Evolutionary conservation across 1,140 invertebrate genomes (phyloP).

Genomic region (Conus ventricosus): DNA sequence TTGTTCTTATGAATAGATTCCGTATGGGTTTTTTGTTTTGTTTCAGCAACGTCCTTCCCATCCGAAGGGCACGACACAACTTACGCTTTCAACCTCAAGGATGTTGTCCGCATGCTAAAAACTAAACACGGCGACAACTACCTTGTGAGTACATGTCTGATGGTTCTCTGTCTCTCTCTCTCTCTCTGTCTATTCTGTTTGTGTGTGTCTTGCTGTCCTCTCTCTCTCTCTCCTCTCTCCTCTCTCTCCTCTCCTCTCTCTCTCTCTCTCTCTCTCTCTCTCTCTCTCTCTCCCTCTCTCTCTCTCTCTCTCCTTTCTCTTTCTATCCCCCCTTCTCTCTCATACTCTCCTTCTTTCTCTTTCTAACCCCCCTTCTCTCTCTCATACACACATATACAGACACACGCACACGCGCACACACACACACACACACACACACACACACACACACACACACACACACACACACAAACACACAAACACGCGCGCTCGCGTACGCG

Average conservation of each 20-base stretch:
- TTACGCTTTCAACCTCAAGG: slow-evolving; percentile 78
- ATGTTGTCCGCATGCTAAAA: slow-evolving; percentile 88
- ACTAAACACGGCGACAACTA: slow-evolving; percentile 92
- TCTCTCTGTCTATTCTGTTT: too few relatives aligned
- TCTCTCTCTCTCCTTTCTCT: neutral
- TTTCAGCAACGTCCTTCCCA: slow-evolving; percentile 84
- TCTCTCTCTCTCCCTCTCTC: neutral
- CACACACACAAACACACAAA: too few relatives aligned
- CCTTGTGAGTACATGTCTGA: slow-evolving; percentile 80
- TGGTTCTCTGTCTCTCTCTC: neutral
- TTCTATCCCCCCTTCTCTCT: neutral
- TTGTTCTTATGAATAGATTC: neutral
- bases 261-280: neutral
- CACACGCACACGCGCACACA: too few relatives aligned
- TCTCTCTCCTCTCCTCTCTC: neutral
- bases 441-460: too few relatives aligned
- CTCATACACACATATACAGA: too few relatives aligned
- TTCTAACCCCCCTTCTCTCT: neutral
- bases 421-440: too few relatives aligned
- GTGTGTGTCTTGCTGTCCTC: neutral
- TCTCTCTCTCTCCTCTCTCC: neutral
- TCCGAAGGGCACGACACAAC: slow-evolving; percentile 79
- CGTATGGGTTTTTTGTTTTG: neutral
- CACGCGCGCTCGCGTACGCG: too few relatives aligned
- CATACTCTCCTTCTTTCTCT: neutral